Percentiles rank a stretch among this genome's conserved stretches.
These are phyloP conservation scores for Cloeon dipterum DNA, from an alignment of 2,888 invertebrate genomes.

Conservation along the genomic window DNA sequence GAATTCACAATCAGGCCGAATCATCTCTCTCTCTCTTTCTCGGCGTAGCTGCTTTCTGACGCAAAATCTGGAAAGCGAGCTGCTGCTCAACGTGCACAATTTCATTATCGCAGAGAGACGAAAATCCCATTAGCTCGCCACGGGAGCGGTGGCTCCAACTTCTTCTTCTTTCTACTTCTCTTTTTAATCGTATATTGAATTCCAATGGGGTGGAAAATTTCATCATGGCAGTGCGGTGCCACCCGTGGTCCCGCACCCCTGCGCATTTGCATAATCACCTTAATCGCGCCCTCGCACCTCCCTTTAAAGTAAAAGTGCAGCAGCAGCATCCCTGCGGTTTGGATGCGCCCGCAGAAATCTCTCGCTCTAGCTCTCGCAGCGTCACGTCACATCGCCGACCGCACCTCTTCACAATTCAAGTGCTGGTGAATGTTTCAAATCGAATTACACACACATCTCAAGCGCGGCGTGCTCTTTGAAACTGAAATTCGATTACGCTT, in stretches of 20 bases:
- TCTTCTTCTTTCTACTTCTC: slow-evolving; percentile 7
- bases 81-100: too few relatives aligned
- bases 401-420: too few relatives aligned
- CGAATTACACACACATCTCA: too few relatives aligned
- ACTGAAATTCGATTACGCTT: too few relatives aligned
- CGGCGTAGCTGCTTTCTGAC: too few relatives aligned
- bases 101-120: too few relatives aligned
- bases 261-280: slow-evolving; percentile 5
- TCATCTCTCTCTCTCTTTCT: too few relatives aligned
- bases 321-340: background rate
- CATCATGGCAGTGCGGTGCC: slow-evolving; percentile 11
- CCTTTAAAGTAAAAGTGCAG: background rate
- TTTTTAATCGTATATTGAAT: slow-evolving; percentile 22
- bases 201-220: slow-evolving; percentile 27
- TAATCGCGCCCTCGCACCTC: background rate
- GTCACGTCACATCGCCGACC: too few relatives aligned
- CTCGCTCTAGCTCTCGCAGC: background rate
- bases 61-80: too few relatives aligned
- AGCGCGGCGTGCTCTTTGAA: too few relatives aligned
- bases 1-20: too few relatives aligned
- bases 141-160: slow-evolving; percentile 7
- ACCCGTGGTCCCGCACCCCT: background rate
- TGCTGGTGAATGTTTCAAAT: too few relatives aligned
- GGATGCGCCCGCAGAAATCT: background rate
- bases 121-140: slow-evolving; percentile 9